phyloP scores from a whole-genome alignment of 1,140 invertebrate species.

The Caenorhabditis tropicalis region DNA sequence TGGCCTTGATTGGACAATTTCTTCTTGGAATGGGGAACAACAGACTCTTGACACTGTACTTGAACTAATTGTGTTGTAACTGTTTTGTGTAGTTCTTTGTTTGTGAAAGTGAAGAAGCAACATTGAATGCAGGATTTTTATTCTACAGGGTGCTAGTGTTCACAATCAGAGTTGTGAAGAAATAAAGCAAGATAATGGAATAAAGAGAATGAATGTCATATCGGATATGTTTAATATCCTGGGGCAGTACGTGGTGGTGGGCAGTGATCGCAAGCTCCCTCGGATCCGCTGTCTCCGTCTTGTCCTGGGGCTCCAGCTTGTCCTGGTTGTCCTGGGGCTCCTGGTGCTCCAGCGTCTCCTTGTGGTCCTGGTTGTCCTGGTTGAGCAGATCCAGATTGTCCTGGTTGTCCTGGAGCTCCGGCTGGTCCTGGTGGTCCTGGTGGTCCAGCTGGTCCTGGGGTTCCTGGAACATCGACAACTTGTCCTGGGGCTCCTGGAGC shows the following conservation, averaged over 20 bases:
- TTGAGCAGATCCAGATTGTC: constrained; percentile 43
- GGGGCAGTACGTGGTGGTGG: constrained; percentile 58
- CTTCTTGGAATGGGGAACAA: background rate
- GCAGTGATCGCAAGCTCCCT: constrained; percentile 58
- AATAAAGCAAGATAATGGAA: constrained; percentile 37
- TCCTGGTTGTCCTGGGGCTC: constrained; percentile 50
- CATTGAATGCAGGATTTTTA: background rate
- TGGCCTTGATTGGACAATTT: background rate
- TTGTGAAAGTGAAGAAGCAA: background rate
- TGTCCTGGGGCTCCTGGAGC: constrained; percentile 55
- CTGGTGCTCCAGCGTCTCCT: constrained; percentile 59
- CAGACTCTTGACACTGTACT: background rate
- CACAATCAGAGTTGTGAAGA: constrained; percentile 6
- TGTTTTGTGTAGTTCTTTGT: background rate
- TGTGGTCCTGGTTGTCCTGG: constrained; percentile 57
- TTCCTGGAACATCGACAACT: constrained; percentile 53
- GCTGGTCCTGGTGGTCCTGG: constrained; percentile 55
- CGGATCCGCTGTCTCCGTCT: constrained; percentile 47
- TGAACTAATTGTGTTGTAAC: background rate
- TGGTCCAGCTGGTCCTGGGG: constrained; percentile 56
- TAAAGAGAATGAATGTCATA: background rate
- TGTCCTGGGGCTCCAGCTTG: constrained; percentile 52
- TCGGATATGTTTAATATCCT: constrained; percentile 54
- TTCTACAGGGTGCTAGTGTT: constrained; percentile 24
- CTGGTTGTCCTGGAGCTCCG: constrained; percentile 54